phyloP scores from a whole-genome alignment of 2,113 vertebrate species.

The Echinops telfairi region DNA sequence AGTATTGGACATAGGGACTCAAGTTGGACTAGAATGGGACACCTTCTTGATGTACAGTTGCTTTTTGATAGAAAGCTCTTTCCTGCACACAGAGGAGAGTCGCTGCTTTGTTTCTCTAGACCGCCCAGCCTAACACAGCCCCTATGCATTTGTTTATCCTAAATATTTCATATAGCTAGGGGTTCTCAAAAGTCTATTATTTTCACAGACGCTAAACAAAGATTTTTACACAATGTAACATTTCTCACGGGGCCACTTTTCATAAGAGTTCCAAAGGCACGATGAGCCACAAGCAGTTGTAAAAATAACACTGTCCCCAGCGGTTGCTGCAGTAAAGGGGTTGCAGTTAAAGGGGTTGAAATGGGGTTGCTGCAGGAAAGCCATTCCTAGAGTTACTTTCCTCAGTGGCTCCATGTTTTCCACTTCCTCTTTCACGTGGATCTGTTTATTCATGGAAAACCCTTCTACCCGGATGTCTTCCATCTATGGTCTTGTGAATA shows the following conservation, averaged over 20 bases:
- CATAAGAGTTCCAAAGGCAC: slow-evolving; percentile 39
- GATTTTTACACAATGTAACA: slow-evolving; percentile 28
- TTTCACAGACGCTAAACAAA: neutral
- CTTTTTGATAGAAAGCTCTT: too few species aligned
- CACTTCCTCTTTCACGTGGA: neutral
- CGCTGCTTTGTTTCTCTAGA: too few species aligned
- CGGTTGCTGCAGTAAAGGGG: too few species aligned
- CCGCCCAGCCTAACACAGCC: too few species aligned
- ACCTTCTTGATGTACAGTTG: too few species aligned
- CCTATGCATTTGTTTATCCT: neutral
- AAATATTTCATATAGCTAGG: neutral
- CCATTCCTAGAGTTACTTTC: neutral
- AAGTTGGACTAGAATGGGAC: too few species aligned
- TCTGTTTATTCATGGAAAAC: neutral
- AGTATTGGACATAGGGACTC: too few species aligned
- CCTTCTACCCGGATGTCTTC: neutral
- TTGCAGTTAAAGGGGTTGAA: too few species aligned
- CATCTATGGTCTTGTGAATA: neutral
- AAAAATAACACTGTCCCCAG: neutral
- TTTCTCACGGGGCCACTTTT: slow-evolving; percentile 42
- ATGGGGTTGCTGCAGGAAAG: neutral
- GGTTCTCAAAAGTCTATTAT: neutral
- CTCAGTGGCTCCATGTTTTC: neutral
- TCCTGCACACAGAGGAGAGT: too few species aligned
- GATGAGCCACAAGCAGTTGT: slow-evolving; percentile 12